Percentiles rank a stretch among this genome's conserved stretches.
Conservation (phyloP, 2,888 invertebrate species). For the Panzeria rudis region DNA sequence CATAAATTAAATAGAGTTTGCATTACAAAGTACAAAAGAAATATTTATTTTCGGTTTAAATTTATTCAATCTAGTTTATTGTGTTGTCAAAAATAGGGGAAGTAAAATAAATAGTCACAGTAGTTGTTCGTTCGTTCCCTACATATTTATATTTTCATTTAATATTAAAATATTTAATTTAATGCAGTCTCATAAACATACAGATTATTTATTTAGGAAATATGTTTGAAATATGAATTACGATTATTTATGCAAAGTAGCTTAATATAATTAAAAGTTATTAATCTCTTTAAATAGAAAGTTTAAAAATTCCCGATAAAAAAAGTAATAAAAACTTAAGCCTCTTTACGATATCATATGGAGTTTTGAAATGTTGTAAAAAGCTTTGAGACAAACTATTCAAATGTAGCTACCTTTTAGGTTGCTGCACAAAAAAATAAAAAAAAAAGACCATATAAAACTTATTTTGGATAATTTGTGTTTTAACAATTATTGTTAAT, state of each 20-base stretch:
- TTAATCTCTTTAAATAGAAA: not conserved
- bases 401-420: no score
- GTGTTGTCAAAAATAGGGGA: conserved; percentile 48
- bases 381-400: no score
- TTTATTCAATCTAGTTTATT: conserved; percentile 50
- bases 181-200: not conserved
- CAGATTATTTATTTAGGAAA: conserved; percentile 21
- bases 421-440: no score
- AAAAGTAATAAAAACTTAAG: not conserved
- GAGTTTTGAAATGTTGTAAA: not conserved
- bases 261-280: not conserved
- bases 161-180: conserved; percentile 21
- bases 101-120: conserved; percentile 41
- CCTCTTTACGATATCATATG: not conserved
- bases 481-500: no score
- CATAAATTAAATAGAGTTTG: conserved; percentile 34
- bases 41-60: conserved; percentile 32
- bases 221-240: not conserved
- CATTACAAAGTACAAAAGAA: conserved; percentile 8
- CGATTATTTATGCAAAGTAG: not conserved
- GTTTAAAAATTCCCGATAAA: not conserved
- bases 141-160: conserved; percentile 10
- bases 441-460: no score
- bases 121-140: not conserved
- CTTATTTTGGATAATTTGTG: no score